These are phyloP conservation scores for Laticauda laticaudata DNA, from an alignment of 2,113 vertebrate genomes.

Conservation along the genomic window DNA sequence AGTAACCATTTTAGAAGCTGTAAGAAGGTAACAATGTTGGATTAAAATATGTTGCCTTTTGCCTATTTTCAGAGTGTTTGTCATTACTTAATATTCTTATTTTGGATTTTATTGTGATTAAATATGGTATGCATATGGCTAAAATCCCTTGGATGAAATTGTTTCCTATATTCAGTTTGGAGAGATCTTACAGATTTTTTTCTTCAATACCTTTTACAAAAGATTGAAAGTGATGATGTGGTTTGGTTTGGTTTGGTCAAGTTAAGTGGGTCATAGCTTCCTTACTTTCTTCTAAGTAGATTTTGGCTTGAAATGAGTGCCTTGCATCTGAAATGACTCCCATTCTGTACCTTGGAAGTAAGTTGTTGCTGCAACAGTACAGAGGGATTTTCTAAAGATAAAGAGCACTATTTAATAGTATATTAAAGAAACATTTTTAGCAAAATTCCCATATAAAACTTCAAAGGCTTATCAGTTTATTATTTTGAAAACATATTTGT, in stretches of 20 bases:
- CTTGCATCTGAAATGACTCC: constrained; percentile 15
- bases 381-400: not conserved
- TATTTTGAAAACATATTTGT: constrained; percentile 24
- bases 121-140: constrained; percentile 63
- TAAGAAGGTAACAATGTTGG: constrained; percentile 47
- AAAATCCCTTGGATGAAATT: constrained; percentile 56
- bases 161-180: constrained; percentile 40
- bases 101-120: constrained; percentile 53
- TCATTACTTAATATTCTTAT: constrained; percentile 48
- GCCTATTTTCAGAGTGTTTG: constrained; percentile 46
- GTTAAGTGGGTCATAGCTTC: rapidly evolving
- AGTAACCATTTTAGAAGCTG: constrained; percentile 50
- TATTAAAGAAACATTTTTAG: constrained; percentile 24
- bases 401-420: not conserved
- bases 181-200: constrained; percentile 14
- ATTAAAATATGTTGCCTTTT: constrained; percentile 48
- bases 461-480: constrained; percentile 53
- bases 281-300: rapidly evolving
- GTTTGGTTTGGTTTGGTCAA: not conserved
- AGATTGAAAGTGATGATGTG: not conserved
- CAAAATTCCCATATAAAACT: constrained; percentile 5
- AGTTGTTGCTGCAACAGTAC: rapidly evolving
- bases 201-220: constrained; percentile 19
- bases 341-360: not conserved
- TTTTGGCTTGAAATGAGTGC: constrained; percentile 1